phyloP scores from a whole-genome alignment of 2,113 vertebrate species.

The Silurus asotus region DNA sequence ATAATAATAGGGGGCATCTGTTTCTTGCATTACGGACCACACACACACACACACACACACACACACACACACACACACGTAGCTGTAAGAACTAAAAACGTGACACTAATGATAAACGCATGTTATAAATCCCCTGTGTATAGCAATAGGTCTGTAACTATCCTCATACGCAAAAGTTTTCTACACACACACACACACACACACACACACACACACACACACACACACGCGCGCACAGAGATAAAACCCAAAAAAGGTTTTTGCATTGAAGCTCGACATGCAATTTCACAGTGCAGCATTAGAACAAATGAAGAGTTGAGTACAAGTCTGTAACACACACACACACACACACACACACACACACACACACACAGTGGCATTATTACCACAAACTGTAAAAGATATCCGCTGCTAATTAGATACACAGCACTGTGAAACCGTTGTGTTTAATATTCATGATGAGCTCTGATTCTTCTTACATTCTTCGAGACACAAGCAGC shows the following conservation, averaged over 20 bases:
- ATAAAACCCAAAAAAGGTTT: slow-evolving; percentile 1
- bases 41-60: background rate
- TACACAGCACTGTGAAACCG: too few relatives aligned
- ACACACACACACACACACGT: background rate
- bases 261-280: background rate
- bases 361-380: background rate
- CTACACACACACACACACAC: slow-evolving; percentile 2
- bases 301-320: slow-evolving; percentile 22
- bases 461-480: background rate
- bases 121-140: background rate
- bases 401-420: background rate
- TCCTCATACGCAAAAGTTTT: background rate
- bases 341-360: background rate
- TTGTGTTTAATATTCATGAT: too few relatives aligned
- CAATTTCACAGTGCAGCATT: slow-evolving; percentile 8
- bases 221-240: too few relatives aligned
- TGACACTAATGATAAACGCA: background rate
- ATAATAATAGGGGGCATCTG: background rate
- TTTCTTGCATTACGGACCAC: background rate
- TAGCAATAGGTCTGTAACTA: background rate
- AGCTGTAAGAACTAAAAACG: background rate
- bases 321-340: background rate
- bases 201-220: background rate
- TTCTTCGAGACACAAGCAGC: background rate
- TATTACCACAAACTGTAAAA: background rate